Percentiles rank a stretch among this genome's conserved stretches.
Conservation (phyloP, 2,888 invertebrate species). For the Amphipoea oculea region DNA sequence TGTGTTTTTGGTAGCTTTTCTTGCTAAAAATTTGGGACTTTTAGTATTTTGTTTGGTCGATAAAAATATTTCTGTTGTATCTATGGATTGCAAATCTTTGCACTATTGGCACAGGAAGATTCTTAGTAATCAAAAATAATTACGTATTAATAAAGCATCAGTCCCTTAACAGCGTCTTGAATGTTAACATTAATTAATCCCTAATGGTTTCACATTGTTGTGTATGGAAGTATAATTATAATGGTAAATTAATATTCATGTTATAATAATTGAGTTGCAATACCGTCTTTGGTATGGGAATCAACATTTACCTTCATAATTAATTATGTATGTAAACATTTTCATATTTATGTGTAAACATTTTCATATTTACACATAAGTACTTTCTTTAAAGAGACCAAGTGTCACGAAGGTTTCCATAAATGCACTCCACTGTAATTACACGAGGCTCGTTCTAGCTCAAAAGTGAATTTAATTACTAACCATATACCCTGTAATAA, state of each 20-base stretch:
- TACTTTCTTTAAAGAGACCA: not conserved
- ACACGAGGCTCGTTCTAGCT: not conserved
- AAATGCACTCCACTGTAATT: not conserved
- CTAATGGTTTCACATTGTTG: constrained; percentile 20
- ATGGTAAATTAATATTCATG: constrained; percentile 25
- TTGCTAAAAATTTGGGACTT: not conserved
- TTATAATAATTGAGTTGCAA: not conserved
- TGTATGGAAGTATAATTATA: not conserved
- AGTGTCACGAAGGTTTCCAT: not conserved
- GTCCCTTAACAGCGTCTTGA: not conserved
- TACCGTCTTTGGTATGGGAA: not conserved
- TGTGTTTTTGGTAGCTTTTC: not conserved
- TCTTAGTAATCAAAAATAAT: not conserved
- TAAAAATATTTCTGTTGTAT: not conserved
- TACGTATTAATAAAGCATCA: constrained; percentile 1
- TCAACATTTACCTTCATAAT: not conserved
- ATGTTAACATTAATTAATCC: constrained; percentile 18
- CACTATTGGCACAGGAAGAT: not conserved
- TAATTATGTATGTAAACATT: too few species aligned
- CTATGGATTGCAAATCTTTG: not conserved
- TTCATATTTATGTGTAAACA: too few species aligned
- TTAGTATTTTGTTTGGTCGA: not conserved
- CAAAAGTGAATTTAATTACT: constrained; percentile 6
- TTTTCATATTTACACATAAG: not conserved
- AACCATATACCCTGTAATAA: not conserved